Evolutionary conservation across 2,797 vertebrate species (phyloP).

Genomic region (Semaprochilodus insignis): DNA sequence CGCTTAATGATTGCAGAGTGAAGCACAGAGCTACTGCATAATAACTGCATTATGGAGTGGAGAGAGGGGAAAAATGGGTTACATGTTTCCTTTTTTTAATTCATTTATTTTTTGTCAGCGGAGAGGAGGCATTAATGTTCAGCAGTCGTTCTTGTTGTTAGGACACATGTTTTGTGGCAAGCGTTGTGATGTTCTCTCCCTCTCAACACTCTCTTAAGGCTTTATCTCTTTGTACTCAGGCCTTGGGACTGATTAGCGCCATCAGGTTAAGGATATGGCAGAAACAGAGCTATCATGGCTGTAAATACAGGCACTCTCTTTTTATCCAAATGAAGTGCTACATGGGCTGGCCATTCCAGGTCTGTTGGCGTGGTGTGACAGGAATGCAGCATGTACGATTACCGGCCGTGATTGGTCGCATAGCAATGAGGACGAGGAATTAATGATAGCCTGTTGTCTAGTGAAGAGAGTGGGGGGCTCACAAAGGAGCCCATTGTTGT

Average conservation of each 20-base stretch:
- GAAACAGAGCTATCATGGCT: conserved; percentile 42
- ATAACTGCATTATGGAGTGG: conserved; percentile 53
- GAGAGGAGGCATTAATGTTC: conserved; percentile 37
- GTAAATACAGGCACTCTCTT: conserved; percentile 48
- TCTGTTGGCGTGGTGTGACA: conserved; percentile 45
- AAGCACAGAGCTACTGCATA: conserved; percentile 49
- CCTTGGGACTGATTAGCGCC: conserved; percentile 39
- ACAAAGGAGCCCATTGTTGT: conserved; percentile 58
- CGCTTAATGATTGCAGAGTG: conserved; percentile 51
- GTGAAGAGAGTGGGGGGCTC: conserved; percentile 46
- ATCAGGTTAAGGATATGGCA: conserved; percentile 37
- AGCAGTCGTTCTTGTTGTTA: conserved; percentile 40
- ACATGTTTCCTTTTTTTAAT: conserved; percentile 14
- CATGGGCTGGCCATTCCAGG: conserved; percentile 47
- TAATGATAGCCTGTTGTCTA: conserved; percentile 63
- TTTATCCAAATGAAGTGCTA: not conserved
- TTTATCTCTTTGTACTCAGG: conserved; percentile 37
- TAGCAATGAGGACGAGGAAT: conserved; percentile 59
- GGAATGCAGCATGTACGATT: conserved; percentile 61
- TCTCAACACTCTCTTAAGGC: conserved; percentile 19
- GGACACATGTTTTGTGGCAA: conserved; percentile 44
- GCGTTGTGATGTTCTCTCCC: conserved; percentile 35
- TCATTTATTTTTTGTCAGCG: conserved; percentile 1
- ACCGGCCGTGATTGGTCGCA: conserved; percentile 56
- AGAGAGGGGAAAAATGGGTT: conserved; percentile 22